Base-by-base conservation (phyloP, 2,888 invertebrate species). In the Lepidonotus clava region DNA sequence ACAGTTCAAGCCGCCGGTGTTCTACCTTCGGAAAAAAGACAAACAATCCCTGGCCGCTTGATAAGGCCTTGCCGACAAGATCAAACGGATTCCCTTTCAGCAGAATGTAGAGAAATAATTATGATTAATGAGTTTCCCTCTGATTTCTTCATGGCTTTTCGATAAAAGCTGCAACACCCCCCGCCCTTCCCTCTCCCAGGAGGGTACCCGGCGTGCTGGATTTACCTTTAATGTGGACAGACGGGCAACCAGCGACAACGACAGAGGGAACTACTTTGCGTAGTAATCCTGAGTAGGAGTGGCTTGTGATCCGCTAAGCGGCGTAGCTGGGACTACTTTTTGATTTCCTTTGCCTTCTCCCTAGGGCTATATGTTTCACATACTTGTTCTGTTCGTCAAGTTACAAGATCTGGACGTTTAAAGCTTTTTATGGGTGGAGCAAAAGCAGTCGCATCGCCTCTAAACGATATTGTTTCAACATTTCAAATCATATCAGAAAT, bases 101-200 rank as follows among this genome's bases (percentile, higher is more conserved):
- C 61, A 61, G 61, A 61, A 61, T 61, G 61, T 61, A 61, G 61
- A 61, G 61, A 61, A 61, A 61, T 61, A 61, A 61, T 61, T 61
- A n/a, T 61, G 61, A 61, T 61, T 61, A 61, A 61, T 61, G 61
- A 18, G 61, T 24, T 61, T 61, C n/a, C 61, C 61, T 61, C n/a
- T 61, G 61, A 61, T 61, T 61, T 61, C 61, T 61, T 61, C 61
- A 28, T 61, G 11, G 24, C 61, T 28, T 61, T 61, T 14, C 61
- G 24, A 61, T 61, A 61, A 61, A 61, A 61, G 61, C n/a, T n/a
- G n/a, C n/a, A n/a, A n/a, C n/a, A n/a, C n/a, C n/a, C n/a, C n/a
- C n/a, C n/a, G n/a, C n/a, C n/a, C n/a, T n/a, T n/a, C n/a, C n/a
- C n/a, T n/a, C n/a, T n/a, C n/a, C n/a, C n/a, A n/a, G n/a, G n/a